Conservation (phyloP, 2,888 invertebrate genomes). For the Heliconius cydno region DNA sequence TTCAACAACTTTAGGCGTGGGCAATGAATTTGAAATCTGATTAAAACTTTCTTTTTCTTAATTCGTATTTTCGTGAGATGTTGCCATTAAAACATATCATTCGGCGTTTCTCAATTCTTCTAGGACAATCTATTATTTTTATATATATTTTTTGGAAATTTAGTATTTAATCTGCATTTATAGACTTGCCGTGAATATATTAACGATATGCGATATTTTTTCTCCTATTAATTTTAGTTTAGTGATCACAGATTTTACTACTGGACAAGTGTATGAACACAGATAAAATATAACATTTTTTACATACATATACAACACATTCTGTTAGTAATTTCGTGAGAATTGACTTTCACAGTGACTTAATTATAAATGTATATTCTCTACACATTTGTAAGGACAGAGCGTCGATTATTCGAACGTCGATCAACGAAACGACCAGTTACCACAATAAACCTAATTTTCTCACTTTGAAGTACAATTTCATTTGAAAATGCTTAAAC, state of each 20-base stretch:
- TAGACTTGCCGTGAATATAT: slow-evolving; percentile 42
- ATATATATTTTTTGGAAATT: slow-evolving; percentile 41
- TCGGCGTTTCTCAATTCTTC: slow-evolving; percentile 77
- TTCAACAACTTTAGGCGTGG: slow-evolving; percentile 49
- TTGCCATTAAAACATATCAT: slow-evolving; percentile 81
- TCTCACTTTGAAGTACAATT: neutral
- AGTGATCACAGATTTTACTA: slow-evolving; percentile 30
- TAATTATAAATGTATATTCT: slow-evolving; percentile 43
- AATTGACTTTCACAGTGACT: slow-evolving; percentile 53
- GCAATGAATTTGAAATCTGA: slow-evolving; percentile 43
- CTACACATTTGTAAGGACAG: slow-evolving; percentile 40
- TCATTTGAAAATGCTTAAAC: neutral
- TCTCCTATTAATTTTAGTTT: slow-evolving; percentile 25
- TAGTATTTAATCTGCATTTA: slow-evolving; percentile 48
- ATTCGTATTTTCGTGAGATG: slow-evolving; percentile 78
- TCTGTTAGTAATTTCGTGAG: slow-evolving; percentile 53
- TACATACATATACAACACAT: slow-evolving; percentile 31
- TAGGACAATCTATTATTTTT: slow-evolving; percentile 44
- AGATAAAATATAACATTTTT: slow-evolving; percentile 44
- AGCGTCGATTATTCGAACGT: neutral
- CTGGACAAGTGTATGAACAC: slow-evolving; percentile 50
- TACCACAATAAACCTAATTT: neutral
- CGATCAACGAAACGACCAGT: neutral
- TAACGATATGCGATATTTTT: slow-evolving; percentile 29
- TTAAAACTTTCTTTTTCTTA: slow-evolving; percentile 58